Percentiles rank a stretch among this genome's conserved stretches.
These are phyloP conservation scores for Melieria crassipennis DNA, from an alignment of 2,888 invertebrate species.

Conservation along the genomic window DNA sequence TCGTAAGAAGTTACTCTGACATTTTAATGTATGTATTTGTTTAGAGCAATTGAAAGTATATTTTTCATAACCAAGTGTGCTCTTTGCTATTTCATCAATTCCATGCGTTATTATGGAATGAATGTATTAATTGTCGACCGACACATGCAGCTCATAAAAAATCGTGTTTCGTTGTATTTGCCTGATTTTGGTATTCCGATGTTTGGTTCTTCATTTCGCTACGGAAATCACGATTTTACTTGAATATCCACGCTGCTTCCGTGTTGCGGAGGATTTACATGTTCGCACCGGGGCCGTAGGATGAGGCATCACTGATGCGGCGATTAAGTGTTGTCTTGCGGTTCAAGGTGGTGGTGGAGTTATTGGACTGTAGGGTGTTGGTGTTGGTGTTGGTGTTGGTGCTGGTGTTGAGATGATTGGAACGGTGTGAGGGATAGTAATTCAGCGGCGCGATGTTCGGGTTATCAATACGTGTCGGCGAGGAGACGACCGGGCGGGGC, in stretches of 20 bases:
- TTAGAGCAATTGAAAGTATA: no score
- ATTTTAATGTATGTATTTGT: no score
- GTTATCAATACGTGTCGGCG: conserved; percentile 83
- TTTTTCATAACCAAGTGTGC: no score
- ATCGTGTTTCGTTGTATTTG: no score
- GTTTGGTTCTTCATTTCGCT: background rate
- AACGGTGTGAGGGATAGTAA: conserved; percentile 68
- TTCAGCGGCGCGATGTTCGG: conserved; percentile 82
- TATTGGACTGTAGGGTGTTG: conserved; percentile 44
- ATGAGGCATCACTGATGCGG: conserved; percentile 64
- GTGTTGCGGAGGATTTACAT: conserved; percentile 53
- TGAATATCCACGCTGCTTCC: background rate
- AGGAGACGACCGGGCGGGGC: conserved; percentile 77
- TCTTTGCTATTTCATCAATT: no score
- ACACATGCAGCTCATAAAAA: no score
- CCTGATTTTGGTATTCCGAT: no score
- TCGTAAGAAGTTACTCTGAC: no score
- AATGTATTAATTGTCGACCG: no score
- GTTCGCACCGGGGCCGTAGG: conserved; percentile 58
- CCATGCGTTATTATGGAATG: no score
- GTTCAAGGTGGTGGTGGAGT: conserved; percentile 65
- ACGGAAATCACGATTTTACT: conserved; percentile 2
- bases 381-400: conserved; percentile 42
- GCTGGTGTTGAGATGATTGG: conserved; percentile 41
- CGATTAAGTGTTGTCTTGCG: conserved; percentile 62